Percentiles rank a stretch among this genome's conserved stretches.
phyloP scores from a whole-genome alignment of 1,140 invertebrate genomes.

The Lanistes nyassanus region DNA sequence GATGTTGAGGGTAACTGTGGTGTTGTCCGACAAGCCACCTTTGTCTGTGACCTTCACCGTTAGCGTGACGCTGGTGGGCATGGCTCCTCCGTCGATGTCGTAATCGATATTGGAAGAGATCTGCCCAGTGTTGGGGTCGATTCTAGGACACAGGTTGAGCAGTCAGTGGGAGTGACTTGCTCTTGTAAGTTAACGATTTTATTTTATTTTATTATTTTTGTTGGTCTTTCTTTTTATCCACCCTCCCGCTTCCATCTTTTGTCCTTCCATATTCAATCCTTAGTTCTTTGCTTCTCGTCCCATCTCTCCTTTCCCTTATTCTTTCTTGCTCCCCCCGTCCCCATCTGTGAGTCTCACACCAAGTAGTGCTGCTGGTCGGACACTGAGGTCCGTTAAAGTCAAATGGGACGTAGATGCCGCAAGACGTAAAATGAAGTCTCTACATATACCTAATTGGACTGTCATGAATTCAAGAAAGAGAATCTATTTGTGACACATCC shows the following conservation, averaged over 20 bases:
- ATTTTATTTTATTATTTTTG: background rate
- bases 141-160: constrained; percentile 5
- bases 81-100: constrained; percentile 30
- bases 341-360: no score
- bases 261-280: background rate
- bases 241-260: background rate
- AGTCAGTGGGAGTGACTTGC: background rate
- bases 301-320: background rate
- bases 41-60: constrained; percentile 18
- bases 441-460: no score
- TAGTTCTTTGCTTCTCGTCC: background rate
- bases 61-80: constrained; percentile 25
- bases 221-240: background rate
- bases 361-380: no score
- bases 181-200: no score
- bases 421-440: no score
- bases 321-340: background rate
- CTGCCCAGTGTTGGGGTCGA: constrained; percentile 27
- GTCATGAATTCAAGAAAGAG: no score
- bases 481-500: no score
- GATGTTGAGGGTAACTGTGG: constrained; percentile 9
- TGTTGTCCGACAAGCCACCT: background rate
- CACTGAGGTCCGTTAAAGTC: no score
- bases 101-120: constrained; percentile 30
- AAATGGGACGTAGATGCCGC: no score